Conservation (phyloP, 2,888 invertebrate species). For the Melanotus villosus region DNA sequence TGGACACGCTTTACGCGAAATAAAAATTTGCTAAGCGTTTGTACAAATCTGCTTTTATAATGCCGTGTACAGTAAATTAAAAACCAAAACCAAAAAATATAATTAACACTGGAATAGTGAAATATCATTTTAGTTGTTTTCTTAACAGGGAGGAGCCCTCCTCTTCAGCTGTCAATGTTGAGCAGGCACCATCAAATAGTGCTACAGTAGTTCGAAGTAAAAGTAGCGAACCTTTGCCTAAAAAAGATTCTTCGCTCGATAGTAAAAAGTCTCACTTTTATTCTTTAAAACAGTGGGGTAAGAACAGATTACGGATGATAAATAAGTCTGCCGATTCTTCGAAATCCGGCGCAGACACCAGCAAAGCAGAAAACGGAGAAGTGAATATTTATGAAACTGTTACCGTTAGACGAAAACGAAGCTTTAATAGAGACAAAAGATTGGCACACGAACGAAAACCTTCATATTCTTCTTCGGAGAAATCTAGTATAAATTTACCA, state of each 20-base stretch:
- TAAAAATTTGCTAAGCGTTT: too few relatives aligned
- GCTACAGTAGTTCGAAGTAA: conserved; percentile 76
- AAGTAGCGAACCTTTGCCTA: conserved; percentile 80
- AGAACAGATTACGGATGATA: conserved; percentile 82
- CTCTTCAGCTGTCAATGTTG: conserved; percentile 56
- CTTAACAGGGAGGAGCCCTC: conserved; percentile 63
- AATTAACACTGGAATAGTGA: background rate
- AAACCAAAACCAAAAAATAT: background rate
- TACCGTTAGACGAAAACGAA: conserved; percentile 75
- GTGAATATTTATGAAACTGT: conserved; percentile 78
- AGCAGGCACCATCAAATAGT: conserved; percentile 71
- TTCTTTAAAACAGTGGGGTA: conserved; percentile 88
- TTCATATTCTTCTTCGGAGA: conserved; percentile 81
- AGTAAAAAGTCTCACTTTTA: conserved; percentile 81
- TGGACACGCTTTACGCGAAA: conserved; percentile 1
- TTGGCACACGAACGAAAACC: conserved; percentile 82
- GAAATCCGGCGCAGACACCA: conserved; percentile 69
- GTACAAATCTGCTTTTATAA: background rate
- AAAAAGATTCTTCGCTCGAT: conserved; percentile 77
- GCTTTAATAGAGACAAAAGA: conserved; percentile 75
- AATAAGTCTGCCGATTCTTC: conserved; percentile 73
- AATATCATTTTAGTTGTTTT: conserved; percentile 8
- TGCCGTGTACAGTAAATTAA: background rate
- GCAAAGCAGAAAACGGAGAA: conserved; percentile 75
- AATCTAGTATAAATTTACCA: conserved; percentile 75